phyloP scores from a whole-genome alignment of 2,797 vertebrate species.

The Molothrus aeneus region DNA sequence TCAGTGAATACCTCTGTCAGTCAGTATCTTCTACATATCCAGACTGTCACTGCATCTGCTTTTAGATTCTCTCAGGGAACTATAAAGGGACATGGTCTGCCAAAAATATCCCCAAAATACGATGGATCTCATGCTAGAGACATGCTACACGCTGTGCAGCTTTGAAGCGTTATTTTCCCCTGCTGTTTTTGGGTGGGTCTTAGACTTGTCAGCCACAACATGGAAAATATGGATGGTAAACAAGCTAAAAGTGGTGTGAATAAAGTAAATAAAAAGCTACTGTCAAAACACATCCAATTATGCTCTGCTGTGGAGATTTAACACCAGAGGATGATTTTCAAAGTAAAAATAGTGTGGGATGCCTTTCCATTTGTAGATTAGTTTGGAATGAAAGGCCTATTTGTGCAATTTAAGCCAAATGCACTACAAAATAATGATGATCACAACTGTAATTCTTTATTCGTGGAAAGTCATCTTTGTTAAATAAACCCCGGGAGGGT shows the following conservation, averaged over 20 bases:
- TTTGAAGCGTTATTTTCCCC: conserved; percentile 39
- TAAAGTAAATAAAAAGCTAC: conserved; percentile 59
- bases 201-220: conserved; percentile 50
- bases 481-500: background rate
- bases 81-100: background rate
- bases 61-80: conserved; percentile 5
- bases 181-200: conserved; percentile 48
- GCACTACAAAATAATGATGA: background rate
- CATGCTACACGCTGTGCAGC: background rate
- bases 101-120: conserved; percentile 24
- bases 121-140: conserved; percentile 43
- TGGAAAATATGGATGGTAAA: conserved; percentile 48
- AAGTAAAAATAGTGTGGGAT: conserved; percentile 30
- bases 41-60: background rate
- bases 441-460: background rate
- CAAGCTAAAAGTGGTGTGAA: conserved; percentile 45
- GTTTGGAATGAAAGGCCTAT: conserved; percentile 43
- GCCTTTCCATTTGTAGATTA: conserved; percentile 23
- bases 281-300: conserved; percentile 38
- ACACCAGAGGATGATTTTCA: conserved; percentile 24
- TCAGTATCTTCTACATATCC: background rate
- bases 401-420: conserved; percentile 55
- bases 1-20: background rate
- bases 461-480: conserved; percentile 1
- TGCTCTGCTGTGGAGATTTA: conserved; percentile 35